A percentile compares a stretch with the other conserved stretches of the same genome.
These are phyloP conservation scores for Idaea dimidiata DNA, from an alignment of 2,888 invertebrate species.

Conservation along the genomic window DNA sequence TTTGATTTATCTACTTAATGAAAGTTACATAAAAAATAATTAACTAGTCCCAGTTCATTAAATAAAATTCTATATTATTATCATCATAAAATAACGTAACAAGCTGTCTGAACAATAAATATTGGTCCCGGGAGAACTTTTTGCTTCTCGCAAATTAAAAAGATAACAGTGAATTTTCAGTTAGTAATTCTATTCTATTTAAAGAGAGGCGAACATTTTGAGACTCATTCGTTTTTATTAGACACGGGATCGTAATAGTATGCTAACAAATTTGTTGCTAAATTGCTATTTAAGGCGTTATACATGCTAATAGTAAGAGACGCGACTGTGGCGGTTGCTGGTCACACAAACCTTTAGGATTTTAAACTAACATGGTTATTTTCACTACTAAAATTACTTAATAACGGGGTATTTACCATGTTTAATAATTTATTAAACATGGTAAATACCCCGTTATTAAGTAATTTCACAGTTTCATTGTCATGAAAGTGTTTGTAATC, in stretches of 20 bases:
- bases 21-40: not conserved
- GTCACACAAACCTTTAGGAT: not conserved
- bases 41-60: not conserved
- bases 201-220: not conserved
- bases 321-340: not conserved
- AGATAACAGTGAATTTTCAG: not conserved
- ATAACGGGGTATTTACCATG: too few species aligned
- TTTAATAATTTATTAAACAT: too few species aligned
- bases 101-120: not conserved
- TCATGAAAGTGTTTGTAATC: too few species aligned
- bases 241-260: not conserved
- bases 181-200: not conserved
- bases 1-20: not conserved
- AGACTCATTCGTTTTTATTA: conserved; percentile 1
- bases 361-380: too few species aligned
- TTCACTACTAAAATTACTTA: too few species aligned
- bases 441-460: too few species aligned
- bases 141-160: not conserved
- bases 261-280: not conserved
- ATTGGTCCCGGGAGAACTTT: not conserved
- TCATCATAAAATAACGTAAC: not conserved
- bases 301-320: not conserved
- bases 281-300: not conserved
- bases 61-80: not conserved
- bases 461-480: too few species aligned